Base-by-base conservation (phyloP, 2,113 vertebrate genomes). In the Chloroceryle aenea region DNA sequence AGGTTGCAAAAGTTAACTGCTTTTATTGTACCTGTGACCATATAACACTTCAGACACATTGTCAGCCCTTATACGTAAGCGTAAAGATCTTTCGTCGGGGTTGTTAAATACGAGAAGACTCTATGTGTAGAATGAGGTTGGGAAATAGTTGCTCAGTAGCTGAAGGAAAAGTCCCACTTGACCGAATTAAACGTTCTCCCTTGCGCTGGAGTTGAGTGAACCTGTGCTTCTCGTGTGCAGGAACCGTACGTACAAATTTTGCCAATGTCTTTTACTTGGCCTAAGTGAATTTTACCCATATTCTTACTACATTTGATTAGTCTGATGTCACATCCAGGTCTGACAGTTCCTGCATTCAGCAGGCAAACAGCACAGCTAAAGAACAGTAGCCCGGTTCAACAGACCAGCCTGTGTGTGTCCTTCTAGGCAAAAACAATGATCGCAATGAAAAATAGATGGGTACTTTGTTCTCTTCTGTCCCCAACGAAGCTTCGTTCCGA, bases 1-100 rank as follows among this genome's bases (percentile, higher is more conserved):
- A 83, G 63, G 56, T 85, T 90, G 82, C 83, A 45, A 30, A 74
- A 89, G 30, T 58, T 64, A 90, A 45, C 12, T 87, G 71, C 75
- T 50, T 95, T 96, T 95, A 84, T 97, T 85, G 76, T 68, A 67
- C 50, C 22, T 12, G 23, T n/a, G 79, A 48, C 62, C 91, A 30
- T 93, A 59, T 67, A 91, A 93, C 61, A 9, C 87, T 96, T 85
- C 69, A 87, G 69, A 63, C 4, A 6, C 52, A 4, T 69, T 48
- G 63, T 97, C 92, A 90, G 20, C 94, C 85, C 82, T 79, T 83
- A 4, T 5, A 36, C 2, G 14, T 82, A 72, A 85, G 76, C 5
- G 7, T 76, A 64, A 80, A 81, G 64, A 52, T 86, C 80, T 91
- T 50, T 73, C 63, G 62, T 61, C 40, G 8, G 84, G 77, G 77